Base-by-base conservation (phyloP, 2,113 vertebrate genomes). In the Dolichotis patagonum region DNA sequence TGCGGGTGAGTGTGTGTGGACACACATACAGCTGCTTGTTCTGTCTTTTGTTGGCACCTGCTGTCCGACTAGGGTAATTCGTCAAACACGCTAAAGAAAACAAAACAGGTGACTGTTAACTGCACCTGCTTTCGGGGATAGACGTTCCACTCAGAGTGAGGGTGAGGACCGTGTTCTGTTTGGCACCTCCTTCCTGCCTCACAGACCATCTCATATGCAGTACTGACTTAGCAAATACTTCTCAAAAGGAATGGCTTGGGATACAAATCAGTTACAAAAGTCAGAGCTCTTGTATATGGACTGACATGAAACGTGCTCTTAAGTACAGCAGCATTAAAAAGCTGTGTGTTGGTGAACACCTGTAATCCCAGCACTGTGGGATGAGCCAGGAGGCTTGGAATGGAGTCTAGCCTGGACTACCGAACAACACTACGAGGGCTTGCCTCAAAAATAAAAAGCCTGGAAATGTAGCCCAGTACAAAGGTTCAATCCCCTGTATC, bases 71-170 rank as follows among this genome's bases (percentile, higher is more conserved):
- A 30, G 24, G 28, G 28, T 91, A 63, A 80, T 95, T 86, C 95
- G 73, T 93, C 80, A 75, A 86, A 89, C 20, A 65, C n/a, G 30
- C 93, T 97, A 71, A 89, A 85, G 87, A 89, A 94, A 96, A 81
- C 14, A 93, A 80, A 93, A 63, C n/a, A 90, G 77, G n/a, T 67
- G 88, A 54, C 22, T 12, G 60, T 60, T 43, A 28, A 13, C 56
- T 85, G 10, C 3, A 17, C 30, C 56, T 77, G 77, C 52, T 41
- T 88, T 65, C 30, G 8, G 22, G 60, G 30, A 78, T 94, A 85
- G 82, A 95, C 77, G 89, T 58, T 38, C 35, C 38, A n/a, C 62
- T 78, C 43, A 77, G 43, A 80, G 38, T 49, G 14, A 80, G 90
- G 88, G 5, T 56, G 52, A 90, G 22, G 24, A 14, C 65, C 30